Base-by-base conservation (phyloP, 2,797 vertebrate species). In the Oreonectes daqikongensis region DNA sequence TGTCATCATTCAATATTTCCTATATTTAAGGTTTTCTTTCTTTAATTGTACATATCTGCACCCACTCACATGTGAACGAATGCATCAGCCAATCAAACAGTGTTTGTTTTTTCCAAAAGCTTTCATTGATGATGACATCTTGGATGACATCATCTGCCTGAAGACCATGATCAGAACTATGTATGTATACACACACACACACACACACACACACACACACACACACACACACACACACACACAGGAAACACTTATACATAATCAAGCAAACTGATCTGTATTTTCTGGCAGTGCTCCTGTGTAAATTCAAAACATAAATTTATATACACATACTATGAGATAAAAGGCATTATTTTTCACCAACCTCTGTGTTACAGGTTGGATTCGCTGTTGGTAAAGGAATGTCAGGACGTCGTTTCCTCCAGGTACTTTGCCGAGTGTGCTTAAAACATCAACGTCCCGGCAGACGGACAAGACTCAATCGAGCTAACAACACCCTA, bases 401-500 rank as follows among this genome's bases (percentile, higher is more conserved):
- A 77, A 61, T 83, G 82, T 65, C 22, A 0, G 5, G 15, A 73
- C 18, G 72, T 50, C 5, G 22, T n/a, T 3, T 12, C 77, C 1
- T 40, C 69, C 4, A 4, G 24, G 4, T 77, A 74, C 66, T 81
- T 83, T 7, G 30, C 60, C 1, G 38, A 61, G 5, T 83, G 82
- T 73, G 15, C 4, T 24, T 79, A 55, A 76, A 26, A 53, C 35
- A 12, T 1, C 35, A 48, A 5, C n/a, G 2, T 7, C 4, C 2
- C 10, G 22, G n/a, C 35, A 65, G 28, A 35, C 0, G 11, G n/a
- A 24, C 5, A 9, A 72, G 42, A 35, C 28, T 50, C 57, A 1
- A 11, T 50, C 11, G 24, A 57, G 18, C 24, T 32, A n/a, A n/a
- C 46, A 53, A 22, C 52, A 11, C 8, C 52, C 10, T 10, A 11